Evolutionary conservation across 2,797 vertebrate species (phyloP).

Genomic region (Myiotriccus ornatus): DNA sequence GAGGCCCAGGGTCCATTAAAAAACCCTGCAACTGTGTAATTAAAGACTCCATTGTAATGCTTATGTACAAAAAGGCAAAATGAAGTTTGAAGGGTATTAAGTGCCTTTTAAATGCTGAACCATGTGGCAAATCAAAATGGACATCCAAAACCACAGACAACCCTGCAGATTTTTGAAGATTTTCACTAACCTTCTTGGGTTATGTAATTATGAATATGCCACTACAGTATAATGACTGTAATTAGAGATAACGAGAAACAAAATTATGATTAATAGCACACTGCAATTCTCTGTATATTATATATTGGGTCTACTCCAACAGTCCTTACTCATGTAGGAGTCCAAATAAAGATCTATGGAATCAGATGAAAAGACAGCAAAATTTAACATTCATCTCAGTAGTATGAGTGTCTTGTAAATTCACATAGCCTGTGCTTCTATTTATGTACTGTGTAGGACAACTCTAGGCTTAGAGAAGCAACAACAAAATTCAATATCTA

Average conservation of each 20-base stretch:
- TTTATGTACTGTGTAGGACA: not conserved
- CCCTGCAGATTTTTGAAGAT: not conserved
- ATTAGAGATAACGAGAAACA: not conserved
- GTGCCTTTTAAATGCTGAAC: not conserved
- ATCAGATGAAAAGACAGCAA: not conserved
- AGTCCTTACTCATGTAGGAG: not conserved
- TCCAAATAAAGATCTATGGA: not conserved
- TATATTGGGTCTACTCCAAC: not conserved
- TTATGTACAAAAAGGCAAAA: not conserved
- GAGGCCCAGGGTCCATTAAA: not conserved
- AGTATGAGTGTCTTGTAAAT: not conserved
- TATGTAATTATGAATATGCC: not conserved
- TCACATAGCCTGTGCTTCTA: not conserved
- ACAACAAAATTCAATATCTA: not conserved
- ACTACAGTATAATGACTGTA: conserved; percentile 8
- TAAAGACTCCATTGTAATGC: not conserved
- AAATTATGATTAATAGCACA: conserved; percentile 15
- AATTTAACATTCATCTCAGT: not conserved
- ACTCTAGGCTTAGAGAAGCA: not conserved
- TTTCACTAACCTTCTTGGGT: not conserved
- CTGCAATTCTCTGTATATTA: not conserved
- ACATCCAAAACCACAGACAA: not conserved
- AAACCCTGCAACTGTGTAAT: not conserved
- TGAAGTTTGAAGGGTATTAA: not conserved
- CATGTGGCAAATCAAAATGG: not conserved